Base-by-base conservation (phyloP, 2,113 vertebrate species). In the Hemibagrus wyckioides region DNA sequence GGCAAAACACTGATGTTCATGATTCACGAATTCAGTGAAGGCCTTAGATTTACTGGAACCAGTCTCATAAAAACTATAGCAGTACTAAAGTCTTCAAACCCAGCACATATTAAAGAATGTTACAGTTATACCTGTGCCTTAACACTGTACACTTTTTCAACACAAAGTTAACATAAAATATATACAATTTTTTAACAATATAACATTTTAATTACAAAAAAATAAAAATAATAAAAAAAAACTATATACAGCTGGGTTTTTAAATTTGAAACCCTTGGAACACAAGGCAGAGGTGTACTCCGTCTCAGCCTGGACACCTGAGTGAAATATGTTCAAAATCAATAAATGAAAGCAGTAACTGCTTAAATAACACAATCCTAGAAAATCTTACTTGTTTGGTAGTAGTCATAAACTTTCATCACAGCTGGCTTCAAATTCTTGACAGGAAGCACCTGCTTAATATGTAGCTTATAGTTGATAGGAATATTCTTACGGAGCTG, bases 281-380 rank as follows among this genome's bases (percentile, higher is more conserved):
- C 41, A 91, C 91, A 93, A 1, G 80, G 39, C 33, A 63, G 48
- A 52, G 28, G 25, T 79, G 48, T 79, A 79, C 14, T 36, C 48
- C n/a, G 19, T 79, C 75, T 79, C 92, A 52, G 89, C 90, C 71
- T 92, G 85, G 83, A 94, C 94, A 93, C 89, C 94, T 95, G 86
- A 59, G 36, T 76, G 41, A 85, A 71, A 77, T 17, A 65, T 41
- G 39, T 61, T 50, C 10, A 25, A 30, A 63, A 69, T 84, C 2
- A 89, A n/a, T n/a, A 19, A 69, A 77, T 33, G 9, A 61, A 84
- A 80, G 4, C 5, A 39, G 4, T 59, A 19, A 82, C 1, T 50
- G 10, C 2, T 19, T 39, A 41, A 56, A 82, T 76, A 17, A 82
- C 15, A 28, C 25, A 56, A n/a, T 8, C 7, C 15, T 41, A 9